Evolutionary conservation across 2,113 vertebrate genomes (phyloP).

Genomic region (Oceanodroma tethys): DNA sequence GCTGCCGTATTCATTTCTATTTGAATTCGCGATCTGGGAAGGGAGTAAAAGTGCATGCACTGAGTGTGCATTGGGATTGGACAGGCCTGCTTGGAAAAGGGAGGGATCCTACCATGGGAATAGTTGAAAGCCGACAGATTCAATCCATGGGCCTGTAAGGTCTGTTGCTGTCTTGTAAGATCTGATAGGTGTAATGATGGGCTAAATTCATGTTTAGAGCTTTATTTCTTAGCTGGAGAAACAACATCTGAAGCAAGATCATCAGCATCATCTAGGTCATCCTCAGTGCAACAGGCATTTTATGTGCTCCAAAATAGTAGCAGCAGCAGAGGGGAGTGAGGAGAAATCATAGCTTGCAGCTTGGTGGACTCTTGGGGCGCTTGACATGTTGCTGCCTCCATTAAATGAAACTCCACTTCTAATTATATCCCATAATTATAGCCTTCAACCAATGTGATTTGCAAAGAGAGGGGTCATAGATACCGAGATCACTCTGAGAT

Average conservation of each 20-base stretch:
- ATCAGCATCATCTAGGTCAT: background rate
- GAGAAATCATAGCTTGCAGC: background rate
- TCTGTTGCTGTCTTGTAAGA: background rate
- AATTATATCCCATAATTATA: slow-evolving; percentile 62
- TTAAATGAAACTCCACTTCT: slow-evolving; percentile 49
- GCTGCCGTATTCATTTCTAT: background rate
- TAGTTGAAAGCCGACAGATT: background rate
- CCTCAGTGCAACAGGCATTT: background rate
- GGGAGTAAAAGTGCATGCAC: background rate
- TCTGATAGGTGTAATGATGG: background rate
- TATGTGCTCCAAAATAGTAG: background rate
- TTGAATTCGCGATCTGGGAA: background rate
- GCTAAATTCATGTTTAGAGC: background rate
- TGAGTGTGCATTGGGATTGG: background rate
- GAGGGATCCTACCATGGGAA: background rate
- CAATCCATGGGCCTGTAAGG: background rate
- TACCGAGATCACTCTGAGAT: background rate
- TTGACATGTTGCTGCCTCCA: background rate
- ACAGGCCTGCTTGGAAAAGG: background rate
- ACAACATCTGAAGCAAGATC: background rate
- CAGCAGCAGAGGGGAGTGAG: background rate
- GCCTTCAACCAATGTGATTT: slow-evolving; percentile 50
- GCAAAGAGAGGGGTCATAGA: slow-evolving; percentile 40
- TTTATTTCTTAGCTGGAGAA: background rate
- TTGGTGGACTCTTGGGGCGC: background rate